Evolutionary conservation across 2,797 vertebrate genomes (phyloP).

Genomic region (Sebastolobus altivelis): DNA sequence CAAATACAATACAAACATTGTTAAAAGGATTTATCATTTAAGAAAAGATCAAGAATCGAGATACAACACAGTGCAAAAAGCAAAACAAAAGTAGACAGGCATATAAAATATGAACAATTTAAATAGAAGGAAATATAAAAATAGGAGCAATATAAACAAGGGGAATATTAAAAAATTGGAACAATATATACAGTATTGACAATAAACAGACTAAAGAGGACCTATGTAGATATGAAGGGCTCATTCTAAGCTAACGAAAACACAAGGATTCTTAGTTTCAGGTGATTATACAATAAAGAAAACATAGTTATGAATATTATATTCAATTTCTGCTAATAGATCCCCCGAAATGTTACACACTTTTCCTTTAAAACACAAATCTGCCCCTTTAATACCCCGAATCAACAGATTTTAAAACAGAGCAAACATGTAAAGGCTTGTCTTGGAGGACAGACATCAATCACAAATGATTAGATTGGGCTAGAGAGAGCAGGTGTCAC

Average conservation of each 20-base stretch:
- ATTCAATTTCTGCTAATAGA: neutral
- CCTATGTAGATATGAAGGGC: too few relatives aligned
- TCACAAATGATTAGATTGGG: neutral
- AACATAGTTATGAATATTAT: neutral
- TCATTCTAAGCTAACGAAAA: too few relatives aligned
- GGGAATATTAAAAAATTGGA: too few relatives aligned
- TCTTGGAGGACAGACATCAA: neutral
- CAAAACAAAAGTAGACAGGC: too few relatives aligned
- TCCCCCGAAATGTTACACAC: neutral
- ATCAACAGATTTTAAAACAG: neutral
- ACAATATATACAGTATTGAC: too few relatives aligned
- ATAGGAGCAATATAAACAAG: too few relatives aligned
- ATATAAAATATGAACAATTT: too few relatives aligned
- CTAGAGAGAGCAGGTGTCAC: neutral
- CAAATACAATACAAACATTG: neutral
- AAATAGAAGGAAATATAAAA: too few relatives aligned
- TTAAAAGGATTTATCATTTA: neutral
- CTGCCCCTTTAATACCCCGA: neutral
- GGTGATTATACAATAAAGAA: neutral
- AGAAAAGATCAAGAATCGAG: too few relatives aligned
- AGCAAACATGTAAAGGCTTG: neutral
- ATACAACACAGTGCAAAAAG: too few relatives aligned
- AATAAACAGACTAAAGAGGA: too few relatives aligned
- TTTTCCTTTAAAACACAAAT: neutral
- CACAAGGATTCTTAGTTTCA: too few relatives aligned